Evolutionary conservation across 1,140 invertebrate species (phyloP).

Genomic region (Latrodectus geometricus): DNA sequence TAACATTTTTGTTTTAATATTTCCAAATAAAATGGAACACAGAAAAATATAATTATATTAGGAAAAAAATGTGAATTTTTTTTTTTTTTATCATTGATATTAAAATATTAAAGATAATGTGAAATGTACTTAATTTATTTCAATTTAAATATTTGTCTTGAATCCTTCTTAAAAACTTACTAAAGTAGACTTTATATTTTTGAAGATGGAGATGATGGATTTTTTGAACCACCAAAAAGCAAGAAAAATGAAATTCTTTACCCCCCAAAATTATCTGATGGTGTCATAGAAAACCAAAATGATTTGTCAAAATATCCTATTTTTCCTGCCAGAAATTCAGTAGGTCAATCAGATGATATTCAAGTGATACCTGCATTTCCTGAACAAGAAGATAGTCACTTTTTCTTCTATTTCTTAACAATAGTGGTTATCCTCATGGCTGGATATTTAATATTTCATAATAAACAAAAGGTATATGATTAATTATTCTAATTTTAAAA

Average conservation of each 20-base stretch:
- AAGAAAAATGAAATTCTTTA: background rate
- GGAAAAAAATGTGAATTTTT: no score
- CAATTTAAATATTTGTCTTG: no score
- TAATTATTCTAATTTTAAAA: no score
- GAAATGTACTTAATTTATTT: no score
- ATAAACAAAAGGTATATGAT: conserved; percentile 76
- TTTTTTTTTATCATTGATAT: no score
- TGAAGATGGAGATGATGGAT: background rate
- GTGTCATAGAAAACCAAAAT: background rate
- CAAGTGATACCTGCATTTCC: conserved; percentile 46
- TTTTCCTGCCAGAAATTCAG: conserved; percentile 18
- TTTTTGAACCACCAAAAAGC: background rate
- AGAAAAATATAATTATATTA: no score
- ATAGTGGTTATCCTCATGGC: conserved; percentile 74
- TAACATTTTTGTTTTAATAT: no score
- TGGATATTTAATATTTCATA: conserved; percentile 77
- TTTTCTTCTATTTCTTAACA: conserved; percentile 77
- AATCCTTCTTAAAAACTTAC: no score
- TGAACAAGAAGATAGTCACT: conserved; percentile 72
- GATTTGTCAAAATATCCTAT: background rate
- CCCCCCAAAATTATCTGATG: background rate
- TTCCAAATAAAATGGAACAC: no score
- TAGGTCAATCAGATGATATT: background rate
- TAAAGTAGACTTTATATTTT: background rate
- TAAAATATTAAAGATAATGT: no score